Evolutionary conservation across 2,888 invertebrate species (phyloP).

Genomic region (Agrochola macilenta): DNA sequence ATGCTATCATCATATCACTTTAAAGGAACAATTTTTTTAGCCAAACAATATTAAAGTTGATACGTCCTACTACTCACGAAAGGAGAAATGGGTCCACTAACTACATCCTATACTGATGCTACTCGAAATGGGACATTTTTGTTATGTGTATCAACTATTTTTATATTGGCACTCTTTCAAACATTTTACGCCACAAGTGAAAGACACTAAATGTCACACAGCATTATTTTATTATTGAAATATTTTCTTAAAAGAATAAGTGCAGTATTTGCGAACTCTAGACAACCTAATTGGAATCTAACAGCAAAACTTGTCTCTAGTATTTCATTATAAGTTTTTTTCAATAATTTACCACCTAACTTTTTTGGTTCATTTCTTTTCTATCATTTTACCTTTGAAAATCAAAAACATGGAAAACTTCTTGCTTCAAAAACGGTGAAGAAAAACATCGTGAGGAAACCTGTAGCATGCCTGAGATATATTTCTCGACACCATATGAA

Average conservation of each 20-base stretch:
- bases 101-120: constrained; percentile 1
- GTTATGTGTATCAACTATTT: constrained; percentile 46
- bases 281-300: not conserved
- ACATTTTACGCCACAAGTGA: constrained; percentile 33
- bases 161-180: constrained; percentile 55
- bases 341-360: not conserved
- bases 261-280: not conserved
- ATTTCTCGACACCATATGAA: too few species aligned
- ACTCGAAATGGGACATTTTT: constrained; percentile 41
- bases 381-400: not conserved
- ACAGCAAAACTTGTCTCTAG: not conserved
- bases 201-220: constrained; percentile 23
- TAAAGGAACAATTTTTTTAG: too few species aligned
- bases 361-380: too few species aligned
- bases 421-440: too few species aligned
- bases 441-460: too few species aligned
- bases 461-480: too few species aligned
- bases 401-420: too few species aligned
- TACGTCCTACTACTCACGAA: constrained; percentile 12
- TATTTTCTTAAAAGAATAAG: constrained; percentile 8
- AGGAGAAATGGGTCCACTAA: constrained; percentile 1
- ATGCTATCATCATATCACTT: too few species aligned
- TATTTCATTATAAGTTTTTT: not conserved
- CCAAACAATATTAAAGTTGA: not conserved
- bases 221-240: constrained; percentile 21